Conservation (phyloP, 2,888 invertebrate genomes). For the Petrolisthes cinctipes region DNA sequence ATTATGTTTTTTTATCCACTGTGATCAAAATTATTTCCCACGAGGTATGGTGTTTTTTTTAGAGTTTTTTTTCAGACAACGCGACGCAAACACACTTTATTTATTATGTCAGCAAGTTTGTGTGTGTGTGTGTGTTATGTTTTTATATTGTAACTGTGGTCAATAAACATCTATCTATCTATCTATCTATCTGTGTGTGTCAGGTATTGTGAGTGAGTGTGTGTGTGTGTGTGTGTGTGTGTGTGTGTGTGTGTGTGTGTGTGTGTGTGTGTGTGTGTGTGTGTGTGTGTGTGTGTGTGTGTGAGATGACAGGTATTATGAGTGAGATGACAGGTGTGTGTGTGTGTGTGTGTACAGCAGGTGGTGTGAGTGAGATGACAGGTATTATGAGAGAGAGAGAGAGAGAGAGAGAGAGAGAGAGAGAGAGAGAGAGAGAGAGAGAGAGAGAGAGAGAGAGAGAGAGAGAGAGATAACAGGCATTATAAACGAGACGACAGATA, state of each 20-base stretch:
- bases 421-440: neutral
- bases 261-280: neutral
- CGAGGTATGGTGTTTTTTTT: too few relatives aligned
- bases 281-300: slow-evolving; percentile 2
- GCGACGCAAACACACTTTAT: too few relatives aligned
- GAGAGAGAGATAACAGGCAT: too few relatives aligned
- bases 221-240: slow-evolving; percentile 1
- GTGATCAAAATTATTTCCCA: too few relatives aligned
- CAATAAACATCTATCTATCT: neutral
- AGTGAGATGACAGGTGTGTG: neutral
- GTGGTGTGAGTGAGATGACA: too few relatives aligned
- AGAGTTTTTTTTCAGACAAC: too few relatives aligned
- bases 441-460: too few relatives aligned
- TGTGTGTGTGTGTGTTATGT: neutral
- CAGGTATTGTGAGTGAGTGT: neutral
- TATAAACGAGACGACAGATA: too few relatives aligned
- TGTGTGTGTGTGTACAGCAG: neutral
- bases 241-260: neutral
- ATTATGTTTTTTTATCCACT: too few relatives aligned
- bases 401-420: neutral
- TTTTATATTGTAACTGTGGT: neutral
- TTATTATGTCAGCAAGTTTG: neutral
- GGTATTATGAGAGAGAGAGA: neutral
- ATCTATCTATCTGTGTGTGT: neutral
- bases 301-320: neutral